Conservation (phyloP, 2,113 vertebrate genomes). For the Nothocercus nigrocapillus region DNA sequence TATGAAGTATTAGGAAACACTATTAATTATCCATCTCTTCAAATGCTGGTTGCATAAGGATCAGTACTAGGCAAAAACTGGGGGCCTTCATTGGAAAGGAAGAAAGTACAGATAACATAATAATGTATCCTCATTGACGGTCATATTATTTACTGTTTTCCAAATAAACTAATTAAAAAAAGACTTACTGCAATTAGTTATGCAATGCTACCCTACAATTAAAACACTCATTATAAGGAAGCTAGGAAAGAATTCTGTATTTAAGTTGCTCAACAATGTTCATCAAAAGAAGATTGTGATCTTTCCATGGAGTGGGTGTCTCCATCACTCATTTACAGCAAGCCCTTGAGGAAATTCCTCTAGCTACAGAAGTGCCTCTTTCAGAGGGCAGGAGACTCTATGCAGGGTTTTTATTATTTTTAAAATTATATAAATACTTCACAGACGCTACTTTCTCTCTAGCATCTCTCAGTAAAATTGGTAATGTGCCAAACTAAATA, state of each 20-base stretch:
- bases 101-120: not conserved
- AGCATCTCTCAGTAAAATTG: not conserved
- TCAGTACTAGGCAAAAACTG: not conserved
- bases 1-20: not conserved
- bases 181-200: conserved; percentile 57
- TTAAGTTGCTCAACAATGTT: conserved; percentile 41
- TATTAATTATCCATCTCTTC: not conserved
- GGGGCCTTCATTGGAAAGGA: not conserved
- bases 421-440: not conserved
- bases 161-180: conserved; percentile 65
- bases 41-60: not conserved
- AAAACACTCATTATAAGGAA: conserved; percentile 28
- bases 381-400: not conserved
- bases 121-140: not conserved
- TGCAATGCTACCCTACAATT: conserved; percentile 47
- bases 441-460: not conserved
- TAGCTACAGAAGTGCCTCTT: conserved; percentile 23
- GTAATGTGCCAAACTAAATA: not conserved
- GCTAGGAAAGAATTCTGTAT: conserved; percentile 14
- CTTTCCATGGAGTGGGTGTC: conserved; percentile 1
- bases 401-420: not conserved
- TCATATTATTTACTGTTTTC: conserved; percentile 42
- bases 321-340: not conserved
- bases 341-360: conserved; percentile 54
- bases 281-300: conserved; percentile 47